Conservation (phyloP, 2,888 invertebrate species). For the Fragum sueziense region DNA sequence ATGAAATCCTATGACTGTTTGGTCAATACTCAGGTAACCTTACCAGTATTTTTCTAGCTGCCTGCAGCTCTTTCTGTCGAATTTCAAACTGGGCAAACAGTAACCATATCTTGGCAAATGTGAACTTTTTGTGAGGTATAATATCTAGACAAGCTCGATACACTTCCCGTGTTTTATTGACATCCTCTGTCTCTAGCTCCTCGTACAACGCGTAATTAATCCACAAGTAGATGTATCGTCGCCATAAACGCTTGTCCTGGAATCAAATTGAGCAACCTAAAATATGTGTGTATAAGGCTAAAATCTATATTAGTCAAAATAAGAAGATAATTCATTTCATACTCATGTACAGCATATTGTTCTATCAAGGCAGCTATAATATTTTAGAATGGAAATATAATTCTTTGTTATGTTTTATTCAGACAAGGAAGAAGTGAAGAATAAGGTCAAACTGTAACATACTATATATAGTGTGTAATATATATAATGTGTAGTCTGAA, state of each 20-base stretch:
- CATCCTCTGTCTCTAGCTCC: constrained; percentile 95
- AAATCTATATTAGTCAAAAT: too few species aligned
- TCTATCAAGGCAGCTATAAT: too few species aligned
- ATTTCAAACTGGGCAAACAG: constrained; percentile 98
- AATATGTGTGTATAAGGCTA: not conserved
- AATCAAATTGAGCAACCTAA: constrained; percentile 40
- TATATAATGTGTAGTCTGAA: too few species aligned
- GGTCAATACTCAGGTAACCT: too few species aligned
- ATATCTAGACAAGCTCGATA: constrained; percentile 97
- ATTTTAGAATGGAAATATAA: too few species aligned
- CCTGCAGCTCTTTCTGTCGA: constrained; percentile 93
- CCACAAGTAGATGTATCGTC: constrained; percentile 98
- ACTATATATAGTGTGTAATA: too few species aligned
- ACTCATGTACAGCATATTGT: too few species aligned
- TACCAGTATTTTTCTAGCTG: constrained; percentile 93
- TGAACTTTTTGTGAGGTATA: constrained; percentile 98
- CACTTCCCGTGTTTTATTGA: constrained; percentile 92
- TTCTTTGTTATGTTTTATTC: too few species aligned
- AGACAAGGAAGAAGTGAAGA: too few species aligned
- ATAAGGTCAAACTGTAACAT: too few species aligned
- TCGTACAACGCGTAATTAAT: constrained; percentile 99
- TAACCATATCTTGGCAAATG: constrained; percentile 99
- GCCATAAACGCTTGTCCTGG: constrained; percentile 97
- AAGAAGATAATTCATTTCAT: too few species aligned
- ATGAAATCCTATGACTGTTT: too few species aligned